Conservation (phyloP, 2,113 vertebrate species). For the Laticauda laticaudata region DNA sequence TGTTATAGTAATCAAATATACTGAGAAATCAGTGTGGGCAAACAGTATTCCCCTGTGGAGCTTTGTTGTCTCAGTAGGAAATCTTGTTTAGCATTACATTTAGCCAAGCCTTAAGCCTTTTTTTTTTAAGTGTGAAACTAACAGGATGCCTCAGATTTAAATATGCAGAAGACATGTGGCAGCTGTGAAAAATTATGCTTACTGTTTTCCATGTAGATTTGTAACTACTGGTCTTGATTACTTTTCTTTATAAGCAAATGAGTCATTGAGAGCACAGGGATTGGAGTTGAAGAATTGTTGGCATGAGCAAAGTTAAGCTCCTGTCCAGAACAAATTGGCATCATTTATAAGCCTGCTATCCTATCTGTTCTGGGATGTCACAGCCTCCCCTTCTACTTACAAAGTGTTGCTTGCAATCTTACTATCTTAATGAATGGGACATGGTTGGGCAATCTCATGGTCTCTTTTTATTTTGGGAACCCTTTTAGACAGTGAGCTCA, state of each 20-base stretch:
- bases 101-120: neutral
- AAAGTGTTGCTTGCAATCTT: neutral
- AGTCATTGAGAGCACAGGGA: neutral
- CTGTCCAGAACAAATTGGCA: neutral
- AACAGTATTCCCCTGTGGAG: neutral
- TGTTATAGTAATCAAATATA: neutral
- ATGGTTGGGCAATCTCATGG: neutral
- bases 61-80: conserved; percentile 6
- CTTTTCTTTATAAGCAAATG: neutral
- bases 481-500: neutral
- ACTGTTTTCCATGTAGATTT: neutral
- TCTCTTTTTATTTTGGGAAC: neutral
- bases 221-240: neutral
- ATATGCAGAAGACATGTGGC: neutral
- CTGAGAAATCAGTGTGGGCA: neutral
- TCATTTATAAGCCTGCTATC: neutral
- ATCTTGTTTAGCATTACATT: conserved; percentile 3
- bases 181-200: neutral
- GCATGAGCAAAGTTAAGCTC: neutral
- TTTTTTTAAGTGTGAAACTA: conserved; percentile 1
- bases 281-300: neutral
- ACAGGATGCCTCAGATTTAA: neutral
- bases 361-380: neutral
- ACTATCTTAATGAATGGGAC: neutral
- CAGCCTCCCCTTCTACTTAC: neutral